Percentiles rank a stretch among this genome's conserved stretches.
Evolutionary conservation across 2,888 invertebrate species (phyloP).

Genomic region (Malthinus flaveolus): DNA sequence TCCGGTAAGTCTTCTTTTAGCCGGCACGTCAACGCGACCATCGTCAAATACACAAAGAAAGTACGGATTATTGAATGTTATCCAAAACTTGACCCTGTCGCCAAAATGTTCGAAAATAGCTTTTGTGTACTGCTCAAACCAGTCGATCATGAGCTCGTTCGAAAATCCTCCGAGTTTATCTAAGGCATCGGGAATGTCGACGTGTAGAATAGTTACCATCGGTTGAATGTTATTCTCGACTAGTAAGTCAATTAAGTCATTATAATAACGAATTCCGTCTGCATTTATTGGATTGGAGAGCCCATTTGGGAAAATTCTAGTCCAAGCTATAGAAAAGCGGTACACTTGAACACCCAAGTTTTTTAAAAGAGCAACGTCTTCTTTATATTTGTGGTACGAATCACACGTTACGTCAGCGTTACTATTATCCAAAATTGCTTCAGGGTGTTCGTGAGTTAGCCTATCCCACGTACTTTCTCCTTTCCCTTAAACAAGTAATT

Average conservation of each 20-base stretch:
- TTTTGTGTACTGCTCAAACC: slow-evolving; percentile 59
- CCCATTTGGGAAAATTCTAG: slow-evolving; percentile 67
- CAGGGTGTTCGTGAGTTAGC: slow-evolving; percentile 55
- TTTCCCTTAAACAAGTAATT: slow-evolving; percentile 40
- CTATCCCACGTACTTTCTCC: slow-evolving; percentile 60
- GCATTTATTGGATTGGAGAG: slow-evolving; percentile 66
- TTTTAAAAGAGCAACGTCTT: slow-evolving; percentile 63
- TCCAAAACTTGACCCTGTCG: slow-evolving; percentile 51
- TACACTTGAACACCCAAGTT: slow-evolving; percentile 61
- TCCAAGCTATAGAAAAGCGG: slow-evolving; percentile 66
- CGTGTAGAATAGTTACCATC: slow-evolving; percentile 50
- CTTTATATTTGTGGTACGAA: slow-evolving; percentile 66
- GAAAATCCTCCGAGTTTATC: slow-evolving; percentile 66
- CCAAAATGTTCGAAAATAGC: slow-evolving; percentile 45
- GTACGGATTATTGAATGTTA: slow-evolving; percentile 58
- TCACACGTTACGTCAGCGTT: slow-evolving; percentile 66
- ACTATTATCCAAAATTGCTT: slow-evolving; percentile 57
- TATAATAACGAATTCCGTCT: slow-evolving; percentile 74
- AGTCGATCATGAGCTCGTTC: slow-evolving; percentile 60
- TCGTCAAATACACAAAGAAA: slow-evolving; percentile 40
- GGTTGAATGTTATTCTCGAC: slow-evolving; percentile 60
- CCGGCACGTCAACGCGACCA: slow-evolving; percentile 51
- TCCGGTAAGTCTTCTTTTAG: slow-evolving; percentile 55
- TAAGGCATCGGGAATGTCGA: slow-evolving; percentile 42
- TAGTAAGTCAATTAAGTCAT: slow-evolving; percentile 70